Percentiles rank a stretch among this genome's conserved stretches.
Conservation (phyloP, 1,140 invertebrate species). For the Drosophila ananassae region DNA sequence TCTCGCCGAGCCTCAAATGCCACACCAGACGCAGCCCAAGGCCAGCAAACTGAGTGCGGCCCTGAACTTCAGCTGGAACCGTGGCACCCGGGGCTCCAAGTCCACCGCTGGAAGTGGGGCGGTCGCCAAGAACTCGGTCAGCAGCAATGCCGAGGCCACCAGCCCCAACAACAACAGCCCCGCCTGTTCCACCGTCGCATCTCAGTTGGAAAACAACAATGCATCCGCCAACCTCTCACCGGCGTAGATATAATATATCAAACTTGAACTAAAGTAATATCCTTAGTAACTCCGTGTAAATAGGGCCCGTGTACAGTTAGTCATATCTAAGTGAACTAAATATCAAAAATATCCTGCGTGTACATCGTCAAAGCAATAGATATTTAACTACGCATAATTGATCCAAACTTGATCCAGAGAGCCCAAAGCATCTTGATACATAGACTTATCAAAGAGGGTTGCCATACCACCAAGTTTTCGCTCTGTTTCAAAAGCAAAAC, state of each 20-base stretch:
- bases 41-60: constrained; percentile 69
- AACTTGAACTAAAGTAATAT: not conserved
- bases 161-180: constrained; percentile 79
- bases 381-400: constrained; percentile 26
- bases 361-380: constrained; percentile 79
- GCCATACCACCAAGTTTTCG: constrained; percentile 51
- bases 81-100: constrained; percentile 27
- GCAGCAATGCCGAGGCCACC: constrained; percentile 56
- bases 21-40: constrained; percentile 32
- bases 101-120: constrained; percentile 5
- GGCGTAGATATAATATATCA: constrained; percentile 49
- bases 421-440: constrained; percentile 30
- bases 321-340: constrained; percentile 43
- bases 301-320: constrained; percentile 68
- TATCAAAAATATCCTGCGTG: constrained; percentile 64
- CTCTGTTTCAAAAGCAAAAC: constrained; percentile 49
- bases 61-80: constrained; percentile 76
- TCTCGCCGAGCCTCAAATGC: constrained; percentile 54
- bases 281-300: constrained; percentile 34
- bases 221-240: constrained; percentile 45
- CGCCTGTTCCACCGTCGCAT: constrained; percentile 68
- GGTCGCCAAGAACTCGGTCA: constrained; percentile 21
- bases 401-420: constrained; percentile 19
- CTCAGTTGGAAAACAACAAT: constrained; percentile 70
- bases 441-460: constrained; percentile 10